These are phyloP conservation scores for Agrotis exclamationis DNA, from an alignment of 2,888 invertebrate genomes.

Conservation along the genomic window DNA sequence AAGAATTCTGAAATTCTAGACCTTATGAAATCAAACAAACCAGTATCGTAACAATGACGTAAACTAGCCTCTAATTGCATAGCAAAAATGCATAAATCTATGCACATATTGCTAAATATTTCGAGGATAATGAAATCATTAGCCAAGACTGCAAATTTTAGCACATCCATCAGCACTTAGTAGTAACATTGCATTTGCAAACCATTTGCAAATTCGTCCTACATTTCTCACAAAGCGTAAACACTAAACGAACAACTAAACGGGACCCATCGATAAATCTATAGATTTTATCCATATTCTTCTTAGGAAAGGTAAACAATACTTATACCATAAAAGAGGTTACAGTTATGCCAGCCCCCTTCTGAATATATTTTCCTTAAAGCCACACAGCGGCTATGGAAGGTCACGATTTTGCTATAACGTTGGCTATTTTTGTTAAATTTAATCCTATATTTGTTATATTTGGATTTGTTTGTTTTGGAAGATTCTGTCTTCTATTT, in stretches of 20 bases:
- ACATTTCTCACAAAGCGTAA: conserved; percentile 49
- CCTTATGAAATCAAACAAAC: conserved; percentile 3
- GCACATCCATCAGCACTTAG: conserved; percentile 34
- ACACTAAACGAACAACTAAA: conserved; percentile 53
- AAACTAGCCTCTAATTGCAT: conserved; percentile 32
- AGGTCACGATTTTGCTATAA: conserved; percentile 66
- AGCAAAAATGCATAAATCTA: conserved; percentile 23
- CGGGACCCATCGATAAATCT: conserved; percentile 54
- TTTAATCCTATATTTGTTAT: conserved; percentile 41
- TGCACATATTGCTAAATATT: conserved; percentile 26
- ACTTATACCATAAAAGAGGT: conserved; percentile 77
- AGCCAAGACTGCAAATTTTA: conserved; percentile 18
- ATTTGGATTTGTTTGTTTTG: conserved; percentile 53
- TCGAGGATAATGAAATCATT: conserved; percentile 38
- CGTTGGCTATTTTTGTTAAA: conserved; percentile 56
- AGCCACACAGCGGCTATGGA: conserved; percentile 40
- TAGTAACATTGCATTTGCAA: conserved; percentile 23
- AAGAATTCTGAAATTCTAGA: background rate
- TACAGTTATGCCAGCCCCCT: conserved; percentile 77
- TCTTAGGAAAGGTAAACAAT: conserved; percentile 67
- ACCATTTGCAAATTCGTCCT: conserved; percentile 26
- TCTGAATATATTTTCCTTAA: conserved; percentile 70
- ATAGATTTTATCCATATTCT: conserved; percentile 60
- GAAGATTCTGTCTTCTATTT: conserved; percentile 33
- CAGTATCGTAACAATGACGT: conserved; percentile 4